Base-by-base conservation (phyloP, 2,113 vertebrate genomes). In the Hydropotes inermis region DNA sequence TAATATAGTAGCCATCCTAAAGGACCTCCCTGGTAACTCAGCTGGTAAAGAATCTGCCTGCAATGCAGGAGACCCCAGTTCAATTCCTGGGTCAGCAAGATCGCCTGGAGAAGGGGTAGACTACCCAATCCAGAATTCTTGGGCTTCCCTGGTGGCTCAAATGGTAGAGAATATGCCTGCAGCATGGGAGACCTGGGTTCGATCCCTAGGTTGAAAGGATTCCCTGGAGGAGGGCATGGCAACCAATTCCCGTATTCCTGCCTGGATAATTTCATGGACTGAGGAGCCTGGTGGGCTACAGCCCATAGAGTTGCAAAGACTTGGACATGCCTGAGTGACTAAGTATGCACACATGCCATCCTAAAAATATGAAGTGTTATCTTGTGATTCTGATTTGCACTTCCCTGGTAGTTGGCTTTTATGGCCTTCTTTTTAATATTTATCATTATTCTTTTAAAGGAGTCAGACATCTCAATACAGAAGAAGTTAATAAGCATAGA, bases 371-470 rank as follows among this genome's bases (percentile, higher is more conserved):
- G 43, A 93, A 92, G 76, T 79, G 28, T 25, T 52, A 47, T 84
- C 16, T 47, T n/a, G 36, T 84, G 57, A 45, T 93, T 96, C 92
- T 94, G 94, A 92, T 70, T 57, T 95, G 36, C 23, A 50, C 84
- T 70, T 90, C 45, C 52, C 36, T 11, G 76, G 15, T 88, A 87
- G 82, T n/a, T 78, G 30, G 10, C 90, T 98, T 98, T 93, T 92
- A 83, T 43, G 86, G 97, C 21, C 17, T 93, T 87, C 28, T 86
- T 84, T 93, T 14, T 67, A 91, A 74, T 36, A 89, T 90, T 95
- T 86, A n/a, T 90, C 89, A n/a, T 95, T 1, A 2, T 55, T 52
- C 52, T 95, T 98, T 94, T 95, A 64, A 83, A 97, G 92, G 50
- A 94, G 61, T 93, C 82, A 91, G 36, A 27, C n/a, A 92, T 96